Percentiles rank a stretch among this genome's conserved stretches.
These are phyloP conservation scores for Microcebus griseorufus DNA, from an alignment of 2,113 vertebrate genomes.

Conservation along the genomic window DNA sequence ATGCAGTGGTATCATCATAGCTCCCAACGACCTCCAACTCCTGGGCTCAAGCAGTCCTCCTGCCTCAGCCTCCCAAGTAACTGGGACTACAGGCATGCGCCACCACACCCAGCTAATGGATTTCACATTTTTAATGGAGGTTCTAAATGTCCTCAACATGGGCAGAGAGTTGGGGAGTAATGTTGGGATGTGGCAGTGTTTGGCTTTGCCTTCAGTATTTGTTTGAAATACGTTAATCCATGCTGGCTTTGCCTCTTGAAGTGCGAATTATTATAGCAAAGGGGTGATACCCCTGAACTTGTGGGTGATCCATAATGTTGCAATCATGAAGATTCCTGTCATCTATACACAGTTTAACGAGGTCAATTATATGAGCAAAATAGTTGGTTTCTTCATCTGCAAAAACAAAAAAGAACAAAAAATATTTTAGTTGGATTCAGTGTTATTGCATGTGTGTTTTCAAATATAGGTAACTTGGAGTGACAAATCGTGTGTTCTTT, in stretches of 20 bases:
- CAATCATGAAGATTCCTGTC: not conserved
- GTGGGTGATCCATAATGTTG: not conserved
- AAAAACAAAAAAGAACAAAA: too few relatives aligned
- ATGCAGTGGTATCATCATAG: too few relatives aligned
- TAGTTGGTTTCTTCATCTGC: too few relatives aligned
- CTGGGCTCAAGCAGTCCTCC: too few relatives aligned
- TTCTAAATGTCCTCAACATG: not conserved
- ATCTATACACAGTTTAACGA: not conserved
- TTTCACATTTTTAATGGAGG: not conserved
- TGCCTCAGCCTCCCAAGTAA: too few relatives aligned
- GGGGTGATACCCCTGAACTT: not conserved
- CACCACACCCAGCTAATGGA: too few relatives aligned
- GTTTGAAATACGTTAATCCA: not conserved
- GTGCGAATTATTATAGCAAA: not conserved
- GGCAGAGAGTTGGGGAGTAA: not conserved
- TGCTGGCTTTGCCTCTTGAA: not conserved
- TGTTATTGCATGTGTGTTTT: not conserved
- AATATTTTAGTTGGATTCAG: too few relatives aligned
- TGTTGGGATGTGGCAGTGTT: not conserved
- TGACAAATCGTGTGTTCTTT: not conserved
- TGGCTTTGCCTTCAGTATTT: not conserved
- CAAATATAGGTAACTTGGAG: not conserved
- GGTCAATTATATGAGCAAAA: not conserved
- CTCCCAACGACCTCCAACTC: too few relatives aligned
- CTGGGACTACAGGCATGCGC: too few relatives aligned